Conservation (phyloP, 2,797 vertebrate species). For the Chelonia mydas region DNA sequence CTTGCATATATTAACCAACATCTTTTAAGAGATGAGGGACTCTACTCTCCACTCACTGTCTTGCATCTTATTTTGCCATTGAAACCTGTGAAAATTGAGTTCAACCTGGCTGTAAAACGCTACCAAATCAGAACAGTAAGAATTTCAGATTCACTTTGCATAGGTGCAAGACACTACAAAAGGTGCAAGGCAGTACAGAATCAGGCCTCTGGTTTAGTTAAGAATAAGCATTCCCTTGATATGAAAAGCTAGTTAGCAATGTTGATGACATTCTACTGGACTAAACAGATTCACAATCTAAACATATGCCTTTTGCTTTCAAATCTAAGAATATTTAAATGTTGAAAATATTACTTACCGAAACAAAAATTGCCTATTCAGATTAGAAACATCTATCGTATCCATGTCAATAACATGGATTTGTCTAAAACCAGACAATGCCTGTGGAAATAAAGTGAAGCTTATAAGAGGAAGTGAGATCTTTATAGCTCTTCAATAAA, state of each 20-base stretch:
- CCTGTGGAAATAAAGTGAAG: constrained; percentile 80
- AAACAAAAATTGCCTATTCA: constrained; percentile 99
- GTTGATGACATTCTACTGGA: background rate
- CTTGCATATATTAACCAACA: background rate
- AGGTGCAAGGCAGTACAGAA: background rate
- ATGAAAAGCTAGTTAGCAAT: background rate
- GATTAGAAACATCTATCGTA: constrained; percentile 96
- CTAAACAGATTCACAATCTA: background rate
- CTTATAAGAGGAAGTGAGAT: constrained; percentile 35
- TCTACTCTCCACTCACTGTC: background rate
- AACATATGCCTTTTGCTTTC: background rate
- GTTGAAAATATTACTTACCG: constrained; percentile 83
- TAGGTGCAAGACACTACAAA: background rate
- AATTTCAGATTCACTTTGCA: background rate
- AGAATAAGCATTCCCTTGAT: background rate
- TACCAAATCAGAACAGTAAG: background rate
- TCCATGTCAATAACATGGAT: constrained; percentile 99
- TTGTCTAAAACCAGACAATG: constrained; percentile 94
- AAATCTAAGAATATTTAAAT: fast-evolving
- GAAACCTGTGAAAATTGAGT: background rate
- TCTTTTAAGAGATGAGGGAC: background rate
- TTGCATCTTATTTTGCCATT: background rate
- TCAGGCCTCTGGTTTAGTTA: fast-evolving
- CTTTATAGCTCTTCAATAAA: background rate
- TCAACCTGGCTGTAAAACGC: background rate